Conservation (phyloP, 2,797 vertebrate genomes). For the Columba guinea region DNA sequence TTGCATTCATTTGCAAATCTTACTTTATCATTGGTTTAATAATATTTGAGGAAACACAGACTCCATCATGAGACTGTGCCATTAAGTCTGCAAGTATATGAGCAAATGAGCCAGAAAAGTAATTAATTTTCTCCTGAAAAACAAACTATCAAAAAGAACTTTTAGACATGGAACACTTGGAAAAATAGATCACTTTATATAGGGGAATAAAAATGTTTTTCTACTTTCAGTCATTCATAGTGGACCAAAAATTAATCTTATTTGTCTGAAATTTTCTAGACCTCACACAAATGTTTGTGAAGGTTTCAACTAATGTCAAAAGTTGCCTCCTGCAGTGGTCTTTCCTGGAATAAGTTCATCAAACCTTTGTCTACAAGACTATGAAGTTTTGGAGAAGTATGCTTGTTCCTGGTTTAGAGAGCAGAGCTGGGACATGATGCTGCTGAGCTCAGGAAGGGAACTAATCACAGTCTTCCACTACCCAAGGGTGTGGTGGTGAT, state of each 20-base stretch:
- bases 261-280: background rate
- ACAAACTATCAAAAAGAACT: background rate
- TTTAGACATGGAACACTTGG: background rate
- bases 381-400: background rate
- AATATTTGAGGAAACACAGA: constrained; percentile 29
- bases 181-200: background rate
- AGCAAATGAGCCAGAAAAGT: constrained; percentile 38
- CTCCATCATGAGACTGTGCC: background rate
- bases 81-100: background rate
- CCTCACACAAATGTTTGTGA: background rate
- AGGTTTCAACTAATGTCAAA: background rate
- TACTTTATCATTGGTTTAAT: constrained; percentile 9
- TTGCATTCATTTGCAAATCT: constrained; percentile 39
- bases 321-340: background rate
- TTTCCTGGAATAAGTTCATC: background rate
- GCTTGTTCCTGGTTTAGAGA: background rate
- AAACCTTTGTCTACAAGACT: background rate
- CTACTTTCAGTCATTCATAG: background rate
- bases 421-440: background rate
- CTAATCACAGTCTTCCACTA: background rate
- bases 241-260: background rate
- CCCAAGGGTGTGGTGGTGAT: background rate
- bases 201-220: background rate
- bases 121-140: constrained; percentile 48
- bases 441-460: background rate